phyloP scores from a whole-genome alignment of 2,888 invertebrate genomes.

The Polylopha cassiicola region DNA sequence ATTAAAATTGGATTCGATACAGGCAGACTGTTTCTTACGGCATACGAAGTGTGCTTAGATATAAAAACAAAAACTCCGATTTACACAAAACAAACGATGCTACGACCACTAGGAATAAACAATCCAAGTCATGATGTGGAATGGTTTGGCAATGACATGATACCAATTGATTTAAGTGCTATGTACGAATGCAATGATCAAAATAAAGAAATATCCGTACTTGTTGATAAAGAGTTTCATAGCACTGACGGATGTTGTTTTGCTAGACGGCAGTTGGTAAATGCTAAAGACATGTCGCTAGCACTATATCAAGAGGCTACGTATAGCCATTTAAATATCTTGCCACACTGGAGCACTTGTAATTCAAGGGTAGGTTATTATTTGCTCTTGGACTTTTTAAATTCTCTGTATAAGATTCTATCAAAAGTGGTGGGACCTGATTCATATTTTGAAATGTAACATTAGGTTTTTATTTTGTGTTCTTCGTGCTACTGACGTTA shows the following conservation, averaged over 20 bases:
- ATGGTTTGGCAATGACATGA: slow-evolving; percentile 32
- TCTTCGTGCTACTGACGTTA: not conserved
- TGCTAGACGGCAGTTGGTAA: slow-evolving; percentile 42
- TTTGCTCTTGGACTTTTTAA: not conserved
- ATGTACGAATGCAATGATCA: slow-evolving; percentile 40
- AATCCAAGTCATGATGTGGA: slow-evolving; percentile 15
- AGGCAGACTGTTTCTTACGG: slow-evolving; percentile 24
- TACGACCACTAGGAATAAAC: slow-evolving; percentile 26
- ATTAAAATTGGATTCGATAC: slow-evolving; percentile 35
- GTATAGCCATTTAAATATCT: slow-evolving; percentile 42
- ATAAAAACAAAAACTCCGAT: slow-evolving; percentile 32
- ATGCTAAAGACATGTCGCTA: slow-evolving; percentile 39
- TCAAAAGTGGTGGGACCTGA: too few relatives aligned
- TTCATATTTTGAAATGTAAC: too few relatives aligned
- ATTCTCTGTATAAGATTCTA: too few relatives aligned
- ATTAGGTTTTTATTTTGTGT: too few relatives aligned
- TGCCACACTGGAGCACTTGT: slow-evolving; percentile 54
- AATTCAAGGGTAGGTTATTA: slow-evolving; percentile 33
- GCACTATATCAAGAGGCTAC: slow-evolving; percentile 42
- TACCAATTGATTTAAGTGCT: slow-evolving; percentile 31
- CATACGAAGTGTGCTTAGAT: slow-evolving; percentile 45
- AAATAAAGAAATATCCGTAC: slow-evolving; percentile 25
- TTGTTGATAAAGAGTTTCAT: slow-evolving; percentile 28
- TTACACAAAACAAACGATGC: slow-evolving; percentile 33
- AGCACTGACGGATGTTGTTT: slow-evolving; percentile 40